Evolutionary conservation across 2,888 invertebrate genomes (phyloP).

Genomic region (Sphaerophoria taeniata): DNA sequence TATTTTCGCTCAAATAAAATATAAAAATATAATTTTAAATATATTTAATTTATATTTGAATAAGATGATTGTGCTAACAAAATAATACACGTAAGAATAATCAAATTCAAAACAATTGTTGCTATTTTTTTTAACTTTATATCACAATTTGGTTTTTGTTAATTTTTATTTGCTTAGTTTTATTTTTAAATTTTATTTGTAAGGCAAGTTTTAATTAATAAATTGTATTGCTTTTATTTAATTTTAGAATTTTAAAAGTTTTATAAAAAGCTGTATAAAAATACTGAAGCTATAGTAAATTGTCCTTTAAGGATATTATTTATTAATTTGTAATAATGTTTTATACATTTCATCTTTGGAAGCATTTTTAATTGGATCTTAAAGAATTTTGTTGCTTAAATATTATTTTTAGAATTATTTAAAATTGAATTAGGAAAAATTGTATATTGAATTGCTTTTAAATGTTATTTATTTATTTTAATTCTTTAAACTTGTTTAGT

Average conservation of each 20-base stretch:
- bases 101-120: constrained; percentile 54
- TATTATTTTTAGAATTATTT: constrained; percentile 42
- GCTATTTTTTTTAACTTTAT: constrained; percentile 68
- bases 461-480: constrained; percentile 35
- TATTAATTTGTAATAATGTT: not conserved
- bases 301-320: constrained; percentile 77
- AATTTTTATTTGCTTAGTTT: constrained; percentile 21
- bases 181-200: constrained; percentile 43
- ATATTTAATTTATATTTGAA: constrained; percentile 2
- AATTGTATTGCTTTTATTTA: constrained; percentile 63
- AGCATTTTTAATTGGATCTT: constrained; percentile 65
- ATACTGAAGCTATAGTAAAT: constrained; percentile 73
- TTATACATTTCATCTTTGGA: constrained; percentile 50
- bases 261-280: constrained; percentile 78
- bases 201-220: constrained; percentile 60
- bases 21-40: constrained; percentile 1
- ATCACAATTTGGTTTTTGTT: constrained; percentile 63
- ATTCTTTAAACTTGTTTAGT: constrained; percentile 41
- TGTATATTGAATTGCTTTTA: constrained; percentile 67
- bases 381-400: constrained; percentile 45
- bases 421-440: constrained; percentile 58
- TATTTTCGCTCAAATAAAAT: constrained; percentile 11
- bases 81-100: constrained; percentile 34
- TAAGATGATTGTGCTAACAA: constrained; percentile 65
- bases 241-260: constrained; percentile 24